These are phyloP conservation scores for Horisme vitalbata DNA, from an alignment of 2,888 invertebrate species.

Conservation along the genomic window DNA sequence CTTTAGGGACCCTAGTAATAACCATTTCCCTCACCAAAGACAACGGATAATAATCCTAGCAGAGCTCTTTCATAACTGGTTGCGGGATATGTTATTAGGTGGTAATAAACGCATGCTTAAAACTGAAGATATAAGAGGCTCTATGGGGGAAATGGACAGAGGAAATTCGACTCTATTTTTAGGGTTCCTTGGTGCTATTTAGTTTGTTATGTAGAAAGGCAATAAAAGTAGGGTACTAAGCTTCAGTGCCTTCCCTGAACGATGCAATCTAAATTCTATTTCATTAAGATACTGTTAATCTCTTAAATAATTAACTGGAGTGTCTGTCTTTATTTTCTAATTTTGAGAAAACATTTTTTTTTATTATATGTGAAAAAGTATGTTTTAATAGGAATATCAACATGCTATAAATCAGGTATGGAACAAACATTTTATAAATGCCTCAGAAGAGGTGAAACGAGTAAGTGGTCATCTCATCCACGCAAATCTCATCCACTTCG, in stretches of 20 bases:
- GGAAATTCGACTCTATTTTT: slow-evolving; percentile 3
- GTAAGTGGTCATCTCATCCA: no score
- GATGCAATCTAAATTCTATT: slow-evolving; percentile 14
- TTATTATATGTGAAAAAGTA: no score
- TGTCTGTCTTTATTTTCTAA: no score
- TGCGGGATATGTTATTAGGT: slow-evolving; percentile 19
- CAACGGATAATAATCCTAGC: slow-evolving; percentile 15
- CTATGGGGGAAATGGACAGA: not conserved
- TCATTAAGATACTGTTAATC: slow-evolving; percentile 2
- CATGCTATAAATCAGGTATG: no score
- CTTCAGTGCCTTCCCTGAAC: slow-evolving; percentile 6
- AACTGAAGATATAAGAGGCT: slow-evolving; percentile 14
- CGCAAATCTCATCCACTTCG: no score
- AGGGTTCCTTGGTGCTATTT: not conserved
- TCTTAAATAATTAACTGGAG: not conserved
- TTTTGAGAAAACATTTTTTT: no score
- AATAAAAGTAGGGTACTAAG: slow-evolving; percentile 13
- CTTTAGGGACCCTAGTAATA: slow-evolving; percentile 1
- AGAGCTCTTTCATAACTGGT: slow-evolving; percentile 18
- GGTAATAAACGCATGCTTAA: slow-evolving; percentile 26
- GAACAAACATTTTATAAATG: no score
- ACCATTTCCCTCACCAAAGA: not conserved
- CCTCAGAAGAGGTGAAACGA: no score
- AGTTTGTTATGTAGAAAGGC: not conserved
- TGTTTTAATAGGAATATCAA: no score